Evolutionary conservation across 2,888 invertebrate species (phyloP), one percentile per base, ranked within the genome.

Genomic region (Caenorhabditis sinica): DNA sequence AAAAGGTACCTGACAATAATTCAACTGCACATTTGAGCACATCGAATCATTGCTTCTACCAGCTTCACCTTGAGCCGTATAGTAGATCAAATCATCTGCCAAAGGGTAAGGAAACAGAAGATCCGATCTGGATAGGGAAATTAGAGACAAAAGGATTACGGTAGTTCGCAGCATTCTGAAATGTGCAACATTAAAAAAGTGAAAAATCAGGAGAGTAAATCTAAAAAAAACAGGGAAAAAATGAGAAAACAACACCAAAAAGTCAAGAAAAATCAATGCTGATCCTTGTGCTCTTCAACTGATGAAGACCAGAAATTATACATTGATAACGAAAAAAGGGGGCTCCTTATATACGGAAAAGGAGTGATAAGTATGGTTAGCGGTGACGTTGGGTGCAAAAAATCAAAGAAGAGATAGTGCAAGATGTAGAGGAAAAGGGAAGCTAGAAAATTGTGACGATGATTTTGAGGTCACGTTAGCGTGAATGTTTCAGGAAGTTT

Each of bases 1-100:
- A 61, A 36, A 45, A 45, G 5, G 15, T 40, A 63, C 63, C 40
- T 63, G 63, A 63, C 63, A 63, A 17, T 25, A 63, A 25, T 40
- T 63, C 63, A 63, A 63, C 25, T 63, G 63, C 20, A 23, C 20
- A 13, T 25, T 4, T 2, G 9, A 8, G 20, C 63, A 63, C 9
- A 63, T 40, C n/a, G 61, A 20, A 25, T 63, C 20, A 63, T 40
- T 23, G 11, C 40, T 40, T 4, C 2, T 33, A 2, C 33, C 40
- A 25, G 40, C 15, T 36, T 61, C 61, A 9, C 40, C 9, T 3
- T 23, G 9, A 15, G 63, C 63, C 4, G 40, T 40, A 25, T 63
- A 63, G 1, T 13, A 23, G 15, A 43, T 43, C 15, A 40, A 23
- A 15, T 43, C 23, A 40, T 63, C 63, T 15, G 43, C 40, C 13